Base-by-base conservation (phyloP, 1,140 invertebrate genomes). In the Euglossa dilemma region DNA sequence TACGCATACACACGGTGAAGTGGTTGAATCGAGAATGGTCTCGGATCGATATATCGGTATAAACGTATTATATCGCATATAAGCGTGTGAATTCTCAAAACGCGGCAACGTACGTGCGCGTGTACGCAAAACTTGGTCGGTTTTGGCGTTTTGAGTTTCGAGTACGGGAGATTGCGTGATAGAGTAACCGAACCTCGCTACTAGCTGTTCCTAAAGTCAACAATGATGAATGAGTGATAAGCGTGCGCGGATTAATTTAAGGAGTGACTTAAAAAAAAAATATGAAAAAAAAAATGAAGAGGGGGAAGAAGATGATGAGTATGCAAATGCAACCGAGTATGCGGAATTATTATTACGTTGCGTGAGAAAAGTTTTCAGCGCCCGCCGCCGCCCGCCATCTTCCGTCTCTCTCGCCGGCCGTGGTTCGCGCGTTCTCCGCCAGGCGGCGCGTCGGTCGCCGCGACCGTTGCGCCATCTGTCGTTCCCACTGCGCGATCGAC, bases 201-300 rank as follows among this genome's bases (percentile, higher is more conserved):
- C 91, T 94, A 94, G 93, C 92, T 94, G 93, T 94, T 94, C 93
- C 93, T 94, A 94, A 89, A 94, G 93, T 93, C 91, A 93, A 94
- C 92, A 93, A 74, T 74, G 71, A 94, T 93, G 93, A 93, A 92
- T 94, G 93, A 93, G 92, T 94, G 93, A 93, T 93, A 92, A 92
- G 91, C 76, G 90, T 91, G 91, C 91, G 91, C 88, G 91, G 85
- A 92, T 88, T 74, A 57, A 88, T 90, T 88, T 91, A 91, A 93
- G 85, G 91, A 79, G 87, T 92, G 92, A 90, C 28, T 90, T 91
- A 89, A 90, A 80, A 90, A 54, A 47, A 36, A 36, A 36, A 36
- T 1, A 36, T 2, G 4, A 36, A 36, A 36, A 36, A 36, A 4
- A 36, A 4, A n/a, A n/a, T n/a, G n/a, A n/a, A n/a, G n/a, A n/a